Base-by-base conservation (phyloP, 1,140 invertebrate species). In the Anagrus nilaparvatae region DNA sequence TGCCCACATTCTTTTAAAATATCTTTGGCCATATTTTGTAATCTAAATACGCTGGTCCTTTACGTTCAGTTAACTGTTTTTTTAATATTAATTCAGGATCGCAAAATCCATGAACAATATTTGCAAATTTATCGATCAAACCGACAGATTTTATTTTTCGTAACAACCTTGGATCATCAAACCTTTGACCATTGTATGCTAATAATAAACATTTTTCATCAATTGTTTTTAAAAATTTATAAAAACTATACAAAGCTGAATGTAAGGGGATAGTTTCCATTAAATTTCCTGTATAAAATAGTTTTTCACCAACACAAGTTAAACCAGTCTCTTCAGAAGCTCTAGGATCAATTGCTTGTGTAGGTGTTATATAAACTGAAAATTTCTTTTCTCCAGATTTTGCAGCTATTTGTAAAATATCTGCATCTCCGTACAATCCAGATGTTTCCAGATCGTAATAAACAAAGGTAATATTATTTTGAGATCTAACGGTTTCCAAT, bases 391-490 rank as follows among this genome's bases (percentile, higher is more conserved):
- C 19, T n/a, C 21, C 16, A 19, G 14, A 8, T 37, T 39, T 44
- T 17, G 47, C 45, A 14, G 47, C 31, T 8, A 49, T 50, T 37
- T 49, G 45, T 17, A 52, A 44, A 19, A 49, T 45, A 20, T 52
- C 40, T 9, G 43, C 24, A 24, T 39, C 8, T 44, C 27, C 32
- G 12, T 27, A 24, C 4, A 47, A 28, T 5, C 45, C 47, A 23
- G 48, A 46, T 14, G 43, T 46, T 40, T 48, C 35, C 3, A 47
- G 13, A 28, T 52, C 34, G 27, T 50, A 50, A 37, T 30, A 47
- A 13, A 50, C 36, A 24, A 49, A 19, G 6, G 36, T 19, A 34
- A 39, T 47, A n/a, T n/a, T n/a, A n/a, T n/a, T n/a, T n/a, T n/a
- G n/a, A n/a, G n/a, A n/a, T n/a, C n/a, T n/a, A n/a, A 36, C 24